Conservation (phyloP, 2,797 vertebrate species). For the Halcyon chelicuti region DNA sequence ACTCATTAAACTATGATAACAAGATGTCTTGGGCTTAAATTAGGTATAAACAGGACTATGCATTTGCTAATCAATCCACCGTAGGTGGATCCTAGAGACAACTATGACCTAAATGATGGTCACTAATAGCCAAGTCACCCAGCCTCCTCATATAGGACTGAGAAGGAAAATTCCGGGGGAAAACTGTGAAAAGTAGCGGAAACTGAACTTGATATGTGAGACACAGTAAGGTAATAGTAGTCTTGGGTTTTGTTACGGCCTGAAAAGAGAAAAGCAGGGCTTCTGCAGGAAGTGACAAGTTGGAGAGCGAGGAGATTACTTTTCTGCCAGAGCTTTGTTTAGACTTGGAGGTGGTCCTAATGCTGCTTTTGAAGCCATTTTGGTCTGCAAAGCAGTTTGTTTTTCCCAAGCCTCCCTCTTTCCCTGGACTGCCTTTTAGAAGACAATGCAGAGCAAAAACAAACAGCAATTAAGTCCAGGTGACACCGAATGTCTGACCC, state of each 20-base stretch:
- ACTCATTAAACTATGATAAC: neutral
- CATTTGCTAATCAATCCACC: neutral
- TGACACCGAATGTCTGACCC: slow-evolving; percentile 52
- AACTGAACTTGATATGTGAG: neutral
- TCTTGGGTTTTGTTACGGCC: neutral
- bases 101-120: neutral
- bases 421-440: slow-evolving; percentile 11
- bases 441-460: slow-evolving; percentile 52
- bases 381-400: slow-evolving; percentile 46
- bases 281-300: neutral
- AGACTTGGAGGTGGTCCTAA: slow-evolving; percentile 36
- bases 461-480: slow-evolving; percentile 68
- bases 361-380: slow-evolving; percentile 49
- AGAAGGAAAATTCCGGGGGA: neutral
- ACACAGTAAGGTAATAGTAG: neutral
- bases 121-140: neutral
- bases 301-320: neutral
- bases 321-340: slow-evolving; percentile 23
- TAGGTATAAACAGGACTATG: neutral
- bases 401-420: slow-evolving; percentile 61
- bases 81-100: neutral
- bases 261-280: neutral
- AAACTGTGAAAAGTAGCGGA: neutral
- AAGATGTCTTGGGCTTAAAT: neutral
- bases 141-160: neutral